phyloP scores from a whole-genome alignment of 2,888 invertebrate species.

The Pollenia amentaria region DNA sequence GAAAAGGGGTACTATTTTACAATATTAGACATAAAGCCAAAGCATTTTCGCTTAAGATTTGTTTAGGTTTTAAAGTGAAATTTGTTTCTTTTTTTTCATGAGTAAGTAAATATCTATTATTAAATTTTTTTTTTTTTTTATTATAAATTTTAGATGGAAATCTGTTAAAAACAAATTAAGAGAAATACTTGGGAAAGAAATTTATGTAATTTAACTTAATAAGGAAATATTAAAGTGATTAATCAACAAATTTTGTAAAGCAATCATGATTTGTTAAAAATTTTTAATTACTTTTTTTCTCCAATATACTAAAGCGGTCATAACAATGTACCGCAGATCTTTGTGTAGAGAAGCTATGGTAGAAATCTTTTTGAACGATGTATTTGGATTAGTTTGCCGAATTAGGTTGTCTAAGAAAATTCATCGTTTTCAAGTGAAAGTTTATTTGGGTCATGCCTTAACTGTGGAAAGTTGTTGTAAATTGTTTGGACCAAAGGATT shows the following conservation, averaged over 20 bases:
- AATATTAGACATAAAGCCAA: not conserved
- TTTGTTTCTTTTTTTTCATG: not conserved
- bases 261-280: not conserved
- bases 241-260: not conserved
- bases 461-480: too few species aligned
- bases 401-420: too few species aligned
- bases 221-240: not conserved
- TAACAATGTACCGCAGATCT: too few species aligned
- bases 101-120: not conserved
- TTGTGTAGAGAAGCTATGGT: too few species aligned
- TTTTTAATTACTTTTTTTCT: too few species aligned
- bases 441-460: too few species aligned
- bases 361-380: too few species aligned
- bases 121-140: not conserved
- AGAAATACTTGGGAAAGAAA: not conserved
- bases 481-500: too few species aligned
- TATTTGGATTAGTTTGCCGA: too few species aligned
- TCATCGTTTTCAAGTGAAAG: too few species aligned
- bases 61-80: constrained; percentile 5
- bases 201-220: constrained; percentile 39
- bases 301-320: too few species aligned
- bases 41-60: not conserved
- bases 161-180: constrained; percentile 13
- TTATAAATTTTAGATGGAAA: constrained; percentile 37
- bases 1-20: not conserved